These are phyloP conservation scores for Ctenoplectra terminalis DNA, from an alignment of 1,140 invertebrate species.

Conservation along the genomic window DNA sequence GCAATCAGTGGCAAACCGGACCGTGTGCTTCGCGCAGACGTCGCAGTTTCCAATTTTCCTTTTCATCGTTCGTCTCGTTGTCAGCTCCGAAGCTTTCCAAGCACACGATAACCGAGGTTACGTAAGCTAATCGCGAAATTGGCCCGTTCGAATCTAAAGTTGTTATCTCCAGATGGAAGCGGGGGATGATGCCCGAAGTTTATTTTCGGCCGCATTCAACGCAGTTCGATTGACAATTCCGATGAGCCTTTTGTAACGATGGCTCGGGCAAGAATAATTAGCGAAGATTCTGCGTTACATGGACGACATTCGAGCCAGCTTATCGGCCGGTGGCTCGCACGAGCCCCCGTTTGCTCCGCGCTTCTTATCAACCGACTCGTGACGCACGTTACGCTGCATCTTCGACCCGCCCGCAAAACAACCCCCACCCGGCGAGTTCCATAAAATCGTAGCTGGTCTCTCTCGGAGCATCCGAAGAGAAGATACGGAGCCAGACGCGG, in stretches of 20 bases:
- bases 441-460: neutral
- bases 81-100: neutral
- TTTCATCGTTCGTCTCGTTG: neutral
- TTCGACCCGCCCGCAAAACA: constrained; percentile 31
- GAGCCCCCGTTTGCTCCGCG: constrained; percentile 31
- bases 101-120: neutral
- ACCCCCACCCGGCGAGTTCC: neutral
- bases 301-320: neutral
- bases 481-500: too few relatives aligned
- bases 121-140: neutral
- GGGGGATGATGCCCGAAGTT: too few relatives aligned
- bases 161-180: too few relatives aligned
- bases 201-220: neutral
- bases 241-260: neutral
- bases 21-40: too few relatives aligned
- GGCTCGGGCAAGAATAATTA: neutral
- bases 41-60: neutral
- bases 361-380: constrained; percentile 27
- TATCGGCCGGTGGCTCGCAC: constrained; percentile 1
- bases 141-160: neutral
- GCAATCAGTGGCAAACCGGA: neutral
- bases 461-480: neutral
- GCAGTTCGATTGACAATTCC: neutral
- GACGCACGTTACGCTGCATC: constrained; percentile 37
- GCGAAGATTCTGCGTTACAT: neutral